phyloP scores from a whole-genome alignment of 1,140 invertebrate species.

The Melanaphis sacchari region DNA sequence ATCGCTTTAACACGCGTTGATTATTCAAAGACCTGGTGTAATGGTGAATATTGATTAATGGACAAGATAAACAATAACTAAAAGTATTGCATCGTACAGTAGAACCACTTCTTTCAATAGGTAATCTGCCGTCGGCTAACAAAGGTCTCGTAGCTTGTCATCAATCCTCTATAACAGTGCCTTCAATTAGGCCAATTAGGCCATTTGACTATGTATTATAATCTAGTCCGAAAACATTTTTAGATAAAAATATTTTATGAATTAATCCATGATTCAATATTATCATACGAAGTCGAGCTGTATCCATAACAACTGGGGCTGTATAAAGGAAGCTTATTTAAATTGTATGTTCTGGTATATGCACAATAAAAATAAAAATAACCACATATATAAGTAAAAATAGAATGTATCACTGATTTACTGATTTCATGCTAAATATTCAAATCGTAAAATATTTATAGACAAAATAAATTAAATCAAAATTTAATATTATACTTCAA shows the following conservation, averaged over 20 bases:
- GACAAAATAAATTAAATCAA: background rate
- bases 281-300: background rate
- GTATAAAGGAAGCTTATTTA: background rate
- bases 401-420: background rate
- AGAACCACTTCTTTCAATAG: background rate
- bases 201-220: no score
- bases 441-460: background rate
- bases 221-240: background rate
- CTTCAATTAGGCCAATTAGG: background rate
- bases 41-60: constrained; percentile 15
- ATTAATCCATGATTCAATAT: background rate
- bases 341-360: background rate
- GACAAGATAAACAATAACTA: background rate
- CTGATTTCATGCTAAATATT: background rate
- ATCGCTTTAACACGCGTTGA: background rate
- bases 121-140: background rate
- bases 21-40: background rate
- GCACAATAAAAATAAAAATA: no score
- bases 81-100: background rate
- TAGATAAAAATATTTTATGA: background rate
- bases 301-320: background rate
- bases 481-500: background rate
- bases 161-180: background rate
- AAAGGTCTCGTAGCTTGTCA: background rate
- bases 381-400: no score